Conservation (phyloP, 2,113 vertebrate genomes). For the Ceratotherium simum region DNA sequence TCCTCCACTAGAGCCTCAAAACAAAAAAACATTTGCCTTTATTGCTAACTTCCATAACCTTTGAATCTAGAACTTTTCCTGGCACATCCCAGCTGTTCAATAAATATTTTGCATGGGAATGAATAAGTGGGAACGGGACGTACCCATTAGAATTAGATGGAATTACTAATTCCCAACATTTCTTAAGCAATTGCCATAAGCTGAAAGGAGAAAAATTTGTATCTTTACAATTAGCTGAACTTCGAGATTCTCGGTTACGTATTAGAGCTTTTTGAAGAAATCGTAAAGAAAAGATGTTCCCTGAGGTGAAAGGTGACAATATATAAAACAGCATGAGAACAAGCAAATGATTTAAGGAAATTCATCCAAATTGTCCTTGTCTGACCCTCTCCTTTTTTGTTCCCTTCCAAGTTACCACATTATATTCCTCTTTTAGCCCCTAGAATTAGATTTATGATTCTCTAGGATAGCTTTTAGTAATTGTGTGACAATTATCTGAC, state of each 20-base stretch:
- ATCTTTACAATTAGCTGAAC: neutral
- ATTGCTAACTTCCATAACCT: neutral
- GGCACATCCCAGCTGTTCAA: neutral
- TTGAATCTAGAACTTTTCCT: neutral
- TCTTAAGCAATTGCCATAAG: neutral
- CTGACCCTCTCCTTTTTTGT: neutral
- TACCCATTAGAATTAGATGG: neutral
- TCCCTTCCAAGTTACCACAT: neutral
- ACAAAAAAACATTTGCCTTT: neutral
- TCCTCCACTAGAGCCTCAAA: neutral
- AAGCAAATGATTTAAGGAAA: neutral
- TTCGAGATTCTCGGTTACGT: neutral
- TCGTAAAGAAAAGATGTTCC: neutral
- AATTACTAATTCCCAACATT: neutral
- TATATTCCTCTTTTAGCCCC: neutral
- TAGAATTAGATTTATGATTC: neutral
- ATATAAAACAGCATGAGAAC: neutral
- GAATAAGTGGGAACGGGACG: neutral
- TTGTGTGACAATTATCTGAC: neutral
- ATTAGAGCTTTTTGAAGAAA: neutral
- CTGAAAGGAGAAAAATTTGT: neutral
- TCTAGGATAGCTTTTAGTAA: neutral
- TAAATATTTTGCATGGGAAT: neutral
- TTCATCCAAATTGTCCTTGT: neutral
- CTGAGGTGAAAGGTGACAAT: neutral